Percentiles rank a stretch among this genome's conserved stretches.
phyloP scores from a whole-genome alignment of 2,888 invertebrate species.

The Dicyrtoma fusca region DNA sequence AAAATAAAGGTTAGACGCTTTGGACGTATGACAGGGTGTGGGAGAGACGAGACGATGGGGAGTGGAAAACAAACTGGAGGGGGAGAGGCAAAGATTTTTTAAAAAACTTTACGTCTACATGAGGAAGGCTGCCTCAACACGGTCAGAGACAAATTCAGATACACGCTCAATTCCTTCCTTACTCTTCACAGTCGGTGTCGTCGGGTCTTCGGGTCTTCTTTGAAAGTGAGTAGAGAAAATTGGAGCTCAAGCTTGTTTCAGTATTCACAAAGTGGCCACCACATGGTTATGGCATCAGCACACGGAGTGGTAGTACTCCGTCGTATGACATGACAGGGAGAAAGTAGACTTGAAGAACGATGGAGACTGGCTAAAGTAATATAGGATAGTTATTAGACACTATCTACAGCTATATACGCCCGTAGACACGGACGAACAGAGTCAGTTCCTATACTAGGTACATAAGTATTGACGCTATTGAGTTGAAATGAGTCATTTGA shows the following conservation, averaged over 20 bases:
- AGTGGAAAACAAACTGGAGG: not conserved
- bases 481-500: slow-evolving; percentile 6
- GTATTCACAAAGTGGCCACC: too few relatives aligned
- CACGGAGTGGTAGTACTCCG: too few relatives aligned
- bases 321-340: too few relatives aligned
- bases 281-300: too few relatives aligned
- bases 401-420: too few relatives aligned
- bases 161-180: too few relatives aligned
- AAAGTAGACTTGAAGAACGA: too few relatives aligned
- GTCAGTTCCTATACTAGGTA: not conserved
- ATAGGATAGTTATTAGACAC: too few relatives aligned
- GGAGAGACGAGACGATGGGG: slow-evolving; percentile 4
- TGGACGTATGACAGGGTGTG: not conserved
- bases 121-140: not conserved
- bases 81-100: slow-evolving; percentile 1
- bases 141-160: not conserved
- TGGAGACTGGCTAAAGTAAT: too few relatives aligned
- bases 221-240: slow-evolving; percentile 4
- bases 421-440: not conserved
- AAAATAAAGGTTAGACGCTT: not conserved
- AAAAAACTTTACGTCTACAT: not conserved
- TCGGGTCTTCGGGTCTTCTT: not conserved
- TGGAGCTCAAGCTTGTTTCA: too few relatives aligned
- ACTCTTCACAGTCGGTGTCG: too few relatives aligned
- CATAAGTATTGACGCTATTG: slow-evolving; percentile 2